Conservation (phyloP, 1,140 invertebrate species). For the Chrysomallon squamiferum region DNA sequence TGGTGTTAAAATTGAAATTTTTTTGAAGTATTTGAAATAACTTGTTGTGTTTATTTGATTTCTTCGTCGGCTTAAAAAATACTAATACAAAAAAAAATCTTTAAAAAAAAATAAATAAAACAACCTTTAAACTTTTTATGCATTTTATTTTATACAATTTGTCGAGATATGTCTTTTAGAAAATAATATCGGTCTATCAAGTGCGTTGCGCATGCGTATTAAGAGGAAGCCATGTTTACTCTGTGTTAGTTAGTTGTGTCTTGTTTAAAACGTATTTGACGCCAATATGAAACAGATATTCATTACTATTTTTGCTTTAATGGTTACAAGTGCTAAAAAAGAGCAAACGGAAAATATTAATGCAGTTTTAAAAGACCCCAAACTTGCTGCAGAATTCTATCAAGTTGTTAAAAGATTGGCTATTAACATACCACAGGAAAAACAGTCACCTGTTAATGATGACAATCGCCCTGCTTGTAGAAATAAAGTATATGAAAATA, state of each 20-base stretch:
- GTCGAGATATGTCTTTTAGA: no score
- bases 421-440: no score
- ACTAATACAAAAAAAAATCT: no score
- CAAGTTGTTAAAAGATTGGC: conserved; percentile 1
- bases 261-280: no score
- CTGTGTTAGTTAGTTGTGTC: background rate
- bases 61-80: no score
- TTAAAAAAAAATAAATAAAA: no score
- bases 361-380: conserved; percentile 2
- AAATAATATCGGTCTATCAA: no score
- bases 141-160: no score
- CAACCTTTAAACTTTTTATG: no score
- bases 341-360: conserved; percentile 4
- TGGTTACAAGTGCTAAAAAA: background rate
- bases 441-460: background rate
- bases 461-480: background rate
- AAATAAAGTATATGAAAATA: conserved; percentile 12
- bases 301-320: conserved; percentile 5
- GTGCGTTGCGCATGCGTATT: conserved; percentile 18
- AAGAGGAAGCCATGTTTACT: background rate
- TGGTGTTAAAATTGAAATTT: no score
- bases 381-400: background rate
- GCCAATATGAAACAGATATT: conserved; percentile 14
- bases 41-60: no score
- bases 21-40: no score